Evolutionary conservation across 1,140 invertebrate species (phyloP), one percentile per base, ranked within the genome.

Genomic region (Drosophila repleta): DNA sequence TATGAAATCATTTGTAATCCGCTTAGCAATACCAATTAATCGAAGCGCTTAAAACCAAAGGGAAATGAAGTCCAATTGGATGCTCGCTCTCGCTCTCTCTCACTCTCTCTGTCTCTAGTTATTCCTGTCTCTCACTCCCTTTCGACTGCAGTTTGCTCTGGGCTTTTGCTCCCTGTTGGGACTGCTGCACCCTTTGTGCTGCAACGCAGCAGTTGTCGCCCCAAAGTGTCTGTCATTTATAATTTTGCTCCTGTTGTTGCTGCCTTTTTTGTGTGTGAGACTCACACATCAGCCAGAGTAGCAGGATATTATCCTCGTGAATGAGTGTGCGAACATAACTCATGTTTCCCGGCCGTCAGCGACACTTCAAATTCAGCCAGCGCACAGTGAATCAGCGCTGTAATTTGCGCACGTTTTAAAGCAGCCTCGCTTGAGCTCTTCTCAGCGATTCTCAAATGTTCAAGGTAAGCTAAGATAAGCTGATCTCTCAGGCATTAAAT

Each of bases 21-120:
- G 60, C 82, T 85, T 74, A 75, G 63, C 49, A 56, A 74, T 67
- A 65, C 49, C 81, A 85, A 85, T 85, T 85, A 85, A 85, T 87
- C 78, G 81, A 55, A 68, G 61, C 68, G 78, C 37, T 74, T 69
- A n/a, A 18, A 21, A 26, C 10, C 15, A 35, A 57, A 15, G 11
- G 26, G 10, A 53, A 56, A 52, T 56, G 64, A 72, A 41, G 18
- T 46, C 45, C 10, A 20, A 51, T 11, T 29, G 45, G 39, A 46
- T 58, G 41, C 41, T 41, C 17, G 3, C 11, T 43, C 2, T 8
- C 4, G 4, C 13, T 37, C 6, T 37, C 29, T 26, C 41, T 35
- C 41, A 29, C 7, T 29, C 29, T 48, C 20, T n/a, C 15, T 57
- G 3, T 46, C 29, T 55, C 60, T 63, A 10, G n/a, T n/a, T n/a